Evolutionary conservation across 2,888 invertebrate species (phyloP).

Genomic region (Diadromus collaris): DNA sequence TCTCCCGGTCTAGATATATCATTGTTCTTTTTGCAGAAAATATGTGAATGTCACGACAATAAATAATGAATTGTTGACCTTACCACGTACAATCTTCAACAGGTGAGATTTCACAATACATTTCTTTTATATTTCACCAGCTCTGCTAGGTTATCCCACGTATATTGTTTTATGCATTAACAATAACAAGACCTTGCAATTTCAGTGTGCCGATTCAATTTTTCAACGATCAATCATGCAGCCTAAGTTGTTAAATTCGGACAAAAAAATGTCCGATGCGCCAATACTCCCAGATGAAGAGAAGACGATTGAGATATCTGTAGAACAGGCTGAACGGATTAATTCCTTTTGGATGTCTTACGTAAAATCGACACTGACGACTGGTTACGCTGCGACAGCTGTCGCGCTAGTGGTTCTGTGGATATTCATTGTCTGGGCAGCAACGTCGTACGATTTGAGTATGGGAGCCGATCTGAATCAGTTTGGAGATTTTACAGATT

Average conservation of each 20-base stretch:
- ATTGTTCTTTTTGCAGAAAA: background rate
- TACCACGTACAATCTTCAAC: background rate
- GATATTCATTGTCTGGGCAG: background rate
- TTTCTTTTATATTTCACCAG: background rate
- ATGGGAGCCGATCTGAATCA: background rate
- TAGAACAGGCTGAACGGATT: background rate
- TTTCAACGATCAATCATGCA: background rate
- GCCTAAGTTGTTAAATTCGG: background rate
- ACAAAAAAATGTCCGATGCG: background rate
- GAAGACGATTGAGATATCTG: background rate
- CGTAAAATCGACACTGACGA: background rate
- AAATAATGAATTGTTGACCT: background rate
- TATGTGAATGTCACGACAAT: background rate
- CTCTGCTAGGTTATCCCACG: background rate
- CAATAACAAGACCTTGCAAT: background rate
- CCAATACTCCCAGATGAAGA: background rate
- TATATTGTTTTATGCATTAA: background rate
- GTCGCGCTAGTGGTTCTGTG: background rate
- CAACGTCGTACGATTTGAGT: background rate
- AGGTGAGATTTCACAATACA: background rate
- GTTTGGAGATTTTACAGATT: background rate
- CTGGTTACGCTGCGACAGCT: no score
- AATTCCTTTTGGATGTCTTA: no score
- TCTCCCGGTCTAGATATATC: background rate
- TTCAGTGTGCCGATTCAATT: background rate